phyloP scores from a whole-genome alignment of 2,797 vertebrate genomes.

The Otus scops region DNA sequence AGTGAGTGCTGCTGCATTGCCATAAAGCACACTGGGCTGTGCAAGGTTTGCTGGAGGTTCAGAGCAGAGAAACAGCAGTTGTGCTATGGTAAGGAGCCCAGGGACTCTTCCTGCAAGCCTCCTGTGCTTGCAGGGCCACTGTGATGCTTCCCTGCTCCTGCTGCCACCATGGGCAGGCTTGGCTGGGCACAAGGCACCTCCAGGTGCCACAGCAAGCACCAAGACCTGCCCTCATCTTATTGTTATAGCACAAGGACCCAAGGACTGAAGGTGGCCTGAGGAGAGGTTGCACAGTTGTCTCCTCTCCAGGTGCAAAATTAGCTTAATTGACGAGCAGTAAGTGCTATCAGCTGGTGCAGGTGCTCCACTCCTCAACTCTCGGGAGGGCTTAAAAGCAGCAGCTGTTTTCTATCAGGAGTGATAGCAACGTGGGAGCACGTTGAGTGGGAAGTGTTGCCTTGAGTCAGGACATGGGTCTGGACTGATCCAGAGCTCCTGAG shows the following conservation, averaged over 20 bases:
- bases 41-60: not conserved
- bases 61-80: not conserved
- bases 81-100: rapidly evolving
- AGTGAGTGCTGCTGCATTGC: not conserved
- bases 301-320: not conserved
- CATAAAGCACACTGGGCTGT: rapidly evolving
- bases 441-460: rapidly evolving
- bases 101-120: not conserved
- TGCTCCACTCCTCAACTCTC: not conserved
- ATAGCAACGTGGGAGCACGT: rapidly evolving
- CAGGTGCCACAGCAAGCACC: rapidly evolving
- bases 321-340: not conserved
- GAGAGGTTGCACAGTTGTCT: not conserved
- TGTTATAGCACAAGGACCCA: rapidly evolving
- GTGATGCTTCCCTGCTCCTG: rapidly evolving
- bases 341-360: not conserved
- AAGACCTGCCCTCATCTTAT: rapidly evolving
- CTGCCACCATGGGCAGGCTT: not conserved
- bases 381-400: not conserved
- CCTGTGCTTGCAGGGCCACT: not conserved
- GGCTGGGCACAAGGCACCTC: not conserved
- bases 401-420: not conserved
- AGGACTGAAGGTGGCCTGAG: rapidly evolving
- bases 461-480: rapidly evolving
- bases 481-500: not conserved